Conservation (phyloP, 2,113 vertebrate species). For the Sander vitreus region DNA sequence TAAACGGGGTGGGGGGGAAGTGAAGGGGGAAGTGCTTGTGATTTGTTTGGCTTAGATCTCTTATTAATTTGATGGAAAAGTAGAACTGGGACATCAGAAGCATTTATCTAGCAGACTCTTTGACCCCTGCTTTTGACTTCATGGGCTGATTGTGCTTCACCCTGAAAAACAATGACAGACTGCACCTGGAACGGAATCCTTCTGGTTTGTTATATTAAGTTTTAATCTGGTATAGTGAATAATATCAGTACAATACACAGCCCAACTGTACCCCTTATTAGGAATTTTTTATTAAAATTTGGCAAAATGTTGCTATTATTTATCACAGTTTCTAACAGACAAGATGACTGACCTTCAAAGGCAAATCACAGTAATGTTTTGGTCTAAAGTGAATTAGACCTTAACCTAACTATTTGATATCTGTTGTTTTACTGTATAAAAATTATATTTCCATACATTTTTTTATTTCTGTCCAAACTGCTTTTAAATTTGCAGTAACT, state of each 20-base stretch:
- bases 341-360: background rate
- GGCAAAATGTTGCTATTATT: background rate
- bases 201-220: background rate
- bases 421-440: background rate
- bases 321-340: background rate
- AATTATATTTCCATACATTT: background rate
- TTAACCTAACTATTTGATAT: background rate
- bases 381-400: background rate
- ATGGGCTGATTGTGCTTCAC: background rate
- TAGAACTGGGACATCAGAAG: background rate
- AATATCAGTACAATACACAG: background rate
- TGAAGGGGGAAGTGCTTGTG: no score
- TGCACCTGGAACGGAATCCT: background rate
- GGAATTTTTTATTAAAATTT: background rate
- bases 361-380: background rate
- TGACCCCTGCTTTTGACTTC: background rate
- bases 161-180: background rate
- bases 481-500: background rate
- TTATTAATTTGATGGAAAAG: no score
- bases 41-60: constrained; percentile 23
- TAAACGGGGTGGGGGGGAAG: no score
- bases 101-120: background rate
- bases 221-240: background rate
- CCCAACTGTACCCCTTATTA: background rate
- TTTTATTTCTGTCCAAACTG: background rate